Percentiles rank a stretch among this genome's conserved stretches.
phyloP scores from a whole-genome alignment of 1,140 invertebrate genomes.

The Papilio helenus region DNA sequence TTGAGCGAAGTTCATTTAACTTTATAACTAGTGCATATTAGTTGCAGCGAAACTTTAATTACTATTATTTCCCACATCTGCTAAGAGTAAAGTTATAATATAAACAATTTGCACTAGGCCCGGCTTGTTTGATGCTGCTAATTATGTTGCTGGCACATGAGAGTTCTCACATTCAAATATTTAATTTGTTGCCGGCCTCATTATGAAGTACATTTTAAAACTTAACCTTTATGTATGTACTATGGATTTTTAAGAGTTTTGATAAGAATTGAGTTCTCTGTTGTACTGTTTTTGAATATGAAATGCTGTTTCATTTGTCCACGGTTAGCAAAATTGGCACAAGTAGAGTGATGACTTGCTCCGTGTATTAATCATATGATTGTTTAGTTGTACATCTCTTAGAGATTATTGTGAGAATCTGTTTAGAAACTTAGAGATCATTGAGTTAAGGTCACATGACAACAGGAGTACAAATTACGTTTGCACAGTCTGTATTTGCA shows the following conservation, averaged over 20 bases:
- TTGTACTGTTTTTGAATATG: background rate
- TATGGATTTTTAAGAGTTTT: background rate
- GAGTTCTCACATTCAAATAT: slow-evolving; percentile 33
- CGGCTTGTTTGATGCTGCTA: slow-evolving; percentile 36
- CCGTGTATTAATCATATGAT: background rate
- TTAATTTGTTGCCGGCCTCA: slow-evolving; percentile 27
- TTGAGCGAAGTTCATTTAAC: slow-evolving; percentile 22
- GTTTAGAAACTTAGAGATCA: background rate
- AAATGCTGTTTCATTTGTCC: background rate
- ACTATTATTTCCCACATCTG: slow-evolving; percentile 32
- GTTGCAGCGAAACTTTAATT: slow-evolving; percentile 36
- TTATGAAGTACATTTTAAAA: slow-evolving; percentile 31
- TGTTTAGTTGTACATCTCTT: background rate
- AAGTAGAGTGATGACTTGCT: background rate
- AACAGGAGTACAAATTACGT: background rate
- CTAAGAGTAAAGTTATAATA: slow-evolving; percentile 31
- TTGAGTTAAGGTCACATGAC: background rate
- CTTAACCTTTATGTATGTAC: slow-evolving; percentile 17
- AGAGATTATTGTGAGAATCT: background rate
- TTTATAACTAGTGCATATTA: slow-evolving; percentile 28
- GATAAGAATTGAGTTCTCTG: background rate
- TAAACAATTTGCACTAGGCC: slow-evolving; percentile 39
- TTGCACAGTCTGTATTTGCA: background rate
- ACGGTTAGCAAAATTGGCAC: background rate
- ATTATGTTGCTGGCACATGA: slow-evolving; percentile 30